phyloP scores from a whole-genome alignment of 2,888 invertebrate species.

The Lamellibrachia columna region DNA sequence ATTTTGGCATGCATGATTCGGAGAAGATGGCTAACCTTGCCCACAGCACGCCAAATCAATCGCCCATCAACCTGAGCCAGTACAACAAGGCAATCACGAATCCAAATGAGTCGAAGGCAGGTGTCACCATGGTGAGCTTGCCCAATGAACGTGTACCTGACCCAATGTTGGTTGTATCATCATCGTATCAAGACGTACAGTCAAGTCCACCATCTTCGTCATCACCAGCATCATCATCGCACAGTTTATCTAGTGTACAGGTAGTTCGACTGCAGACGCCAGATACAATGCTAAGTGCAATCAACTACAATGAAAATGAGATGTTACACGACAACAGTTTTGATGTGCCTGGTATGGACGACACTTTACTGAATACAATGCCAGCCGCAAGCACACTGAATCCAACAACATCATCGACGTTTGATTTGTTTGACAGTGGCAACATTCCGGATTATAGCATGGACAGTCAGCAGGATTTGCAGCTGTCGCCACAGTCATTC shows the following conservation, averaged over 20 bases:
- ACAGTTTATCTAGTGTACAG: neutral
- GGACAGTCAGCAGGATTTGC: constrained; percentile 49
- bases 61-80: neutral
- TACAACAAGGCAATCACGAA: neutral
- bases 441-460: constrained; percentile 59
- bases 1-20: constrained; percentile 16
- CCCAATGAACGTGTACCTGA: neutral
- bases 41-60: neutral
- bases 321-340: constrained; percentile 62
- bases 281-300: constrained; percentile 65
- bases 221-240: neutral
- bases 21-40: neutral
- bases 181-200: neutral
- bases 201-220: neutral
- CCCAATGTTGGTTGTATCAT: constrained; percentile 1
- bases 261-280: neutral
- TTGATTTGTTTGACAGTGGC: constrained; percentile 63
- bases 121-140: neutral
- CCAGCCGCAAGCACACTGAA: constrained; percentile 48
- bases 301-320: constrained; percentile 63
- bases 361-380: constrained; percentile 58
- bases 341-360: constrained; percentile 61
- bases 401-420: constrained; percentile 49
- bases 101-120: neutral
- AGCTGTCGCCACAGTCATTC: constrained; percentile 59